Percentiles rank a stretch among this genome's conserved stretches.
Evolutionary conservation across 1,140 invertebrate genomes (phyloP).

Genomic region (Pectinophora gossypiella): DNA sequence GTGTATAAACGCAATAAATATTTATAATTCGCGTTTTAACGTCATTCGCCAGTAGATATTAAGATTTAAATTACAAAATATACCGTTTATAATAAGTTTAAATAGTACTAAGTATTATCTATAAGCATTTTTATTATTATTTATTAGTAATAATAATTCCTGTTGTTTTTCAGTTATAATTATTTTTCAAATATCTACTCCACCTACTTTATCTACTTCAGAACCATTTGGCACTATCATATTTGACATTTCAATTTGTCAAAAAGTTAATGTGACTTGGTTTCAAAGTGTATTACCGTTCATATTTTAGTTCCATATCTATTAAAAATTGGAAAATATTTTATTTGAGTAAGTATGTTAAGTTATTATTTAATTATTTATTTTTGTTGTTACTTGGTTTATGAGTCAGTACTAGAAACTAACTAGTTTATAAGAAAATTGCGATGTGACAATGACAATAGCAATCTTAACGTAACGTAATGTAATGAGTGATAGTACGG

Average conservation of each 20-base stretch:
- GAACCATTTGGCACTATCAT: too few species aligned
- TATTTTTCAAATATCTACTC: too few species aligned
- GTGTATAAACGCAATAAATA: conserved; percentile 30
- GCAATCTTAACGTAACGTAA: conserved; percentile 41
- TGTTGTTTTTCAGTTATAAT: too few species aligned
- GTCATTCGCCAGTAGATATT: conserved; percentile 7
- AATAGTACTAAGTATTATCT: too few species aligned
- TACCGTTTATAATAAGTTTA: too few species aligned
- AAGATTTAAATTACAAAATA: background rate
- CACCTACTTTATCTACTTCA: too few species aligned
- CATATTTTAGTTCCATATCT: too few species aligned
- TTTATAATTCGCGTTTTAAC: conserved; percentile 7
- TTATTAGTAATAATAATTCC: too few species aligned
- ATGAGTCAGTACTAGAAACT: background rate
- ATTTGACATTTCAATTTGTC: too few species aligned
- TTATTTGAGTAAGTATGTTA: background rate
- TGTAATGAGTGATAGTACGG: background rate
- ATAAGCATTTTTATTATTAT: too few species aligned
- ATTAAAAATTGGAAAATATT: background rate
- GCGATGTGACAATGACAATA: conserved; percentile 60
- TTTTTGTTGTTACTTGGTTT: background rate
- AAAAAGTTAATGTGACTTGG: too few species aligned
- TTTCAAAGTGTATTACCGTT: too few species aligned
- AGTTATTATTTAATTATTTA: background rate
- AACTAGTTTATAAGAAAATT: conserved; percentile 11